Base-by-base conservation (phyloP, 2,888 invertebrate species). In the Ophraella communa region DNA sequence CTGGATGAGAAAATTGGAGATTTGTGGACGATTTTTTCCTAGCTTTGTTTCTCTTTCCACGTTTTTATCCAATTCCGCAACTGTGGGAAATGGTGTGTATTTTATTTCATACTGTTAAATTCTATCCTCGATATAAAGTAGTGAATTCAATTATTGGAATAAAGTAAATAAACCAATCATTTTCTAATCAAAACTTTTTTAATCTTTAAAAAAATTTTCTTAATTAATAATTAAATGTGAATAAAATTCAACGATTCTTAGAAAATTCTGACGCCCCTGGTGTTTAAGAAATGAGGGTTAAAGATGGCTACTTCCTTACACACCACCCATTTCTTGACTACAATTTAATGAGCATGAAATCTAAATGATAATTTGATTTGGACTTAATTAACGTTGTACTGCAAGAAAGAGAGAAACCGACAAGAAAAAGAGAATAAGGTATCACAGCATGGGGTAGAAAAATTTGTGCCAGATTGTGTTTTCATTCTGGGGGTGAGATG, bases 341-440 rank as follows among this genome's bases (percentile, higher is more conserved):
- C 76, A 76, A 78, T 79, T 81, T 82, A 82, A 82, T 81, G 80
- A 81, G 80, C 81, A 80, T 78, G 79, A 81, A 81, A 81, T 82
- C 80, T 79, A 79, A 82, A 81, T 81, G 80, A 80, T 81, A 82
- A 81, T 81, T 82, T 81, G 80, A 81, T 82, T 81, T 81, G 78
- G 79, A 79, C 80, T 80, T 80, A 80, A 82, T 81, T 81, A 81
- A 80, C 78, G 78, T 61, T 65, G 62, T 61, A 56, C 53, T 52
- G 47, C 21, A 57, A 23, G 39, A 42, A 30, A 59, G 39, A 39
- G 45, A 21, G n/a, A n/a, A n/a, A n/a, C n/a, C n/a, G 60, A 30
- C 30, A 60, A 52, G 52, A 53, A 60, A 44, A 44, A 8, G 60
- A 53, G 44, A 20, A 44, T 44, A 10, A 17, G 7, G 14, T 20